A percentile compares a stretch with the other conserved stretches of the same genome.
Conservation (phyloP, 2,888 invertebrate species). For the Chloroclysta siterata region DNA sequence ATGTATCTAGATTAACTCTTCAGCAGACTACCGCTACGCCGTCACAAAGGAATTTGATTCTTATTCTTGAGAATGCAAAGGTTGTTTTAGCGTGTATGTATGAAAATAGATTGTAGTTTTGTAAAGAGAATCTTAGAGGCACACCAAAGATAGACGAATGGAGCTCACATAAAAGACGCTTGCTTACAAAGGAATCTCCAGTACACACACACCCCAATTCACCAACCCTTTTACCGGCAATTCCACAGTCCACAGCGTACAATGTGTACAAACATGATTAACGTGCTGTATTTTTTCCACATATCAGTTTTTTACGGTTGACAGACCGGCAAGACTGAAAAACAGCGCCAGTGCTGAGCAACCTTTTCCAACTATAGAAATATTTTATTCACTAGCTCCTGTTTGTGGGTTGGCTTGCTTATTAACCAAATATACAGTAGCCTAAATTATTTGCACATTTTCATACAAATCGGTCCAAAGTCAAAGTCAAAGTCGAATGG, state of each 20-base stretch:
- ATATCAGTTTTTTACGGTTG: not conserved
- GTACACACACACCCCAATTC: not conserved
- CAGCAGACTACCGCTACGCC: not conserved
- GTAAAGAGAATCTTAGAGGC: not conserved
- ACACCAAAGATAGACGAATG: conserved; percentile 6
- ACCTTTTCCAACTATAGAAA: too few relatives aligned
- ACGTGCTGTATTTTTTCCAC: not conserved
- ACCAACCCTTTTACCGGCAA: not conserved
- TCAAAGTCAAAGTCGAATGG: too few relatives aligned
- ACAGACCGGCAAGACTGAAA: not conserved
- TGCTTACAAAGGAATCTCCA: not conserved
- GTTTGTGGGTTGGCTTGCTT: too few relatives aligned
- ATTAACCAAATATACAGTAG: too few relatives aligned
- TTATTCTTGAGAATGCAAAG: not conserved
- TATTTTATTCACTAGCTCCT: too few relatives aligned
- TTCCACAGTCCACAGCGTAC: not conserved
- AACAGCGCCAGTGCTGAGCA: too few relatives aligned
- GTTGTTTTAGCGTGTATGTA: not conserved
- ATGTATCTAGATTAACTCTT: conserved; percentile 32
- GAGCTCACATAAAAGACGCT: conserved; percentile 6
- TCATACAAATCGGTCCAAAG: too few relatives aligned
- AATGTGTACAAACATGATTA: not conserved
- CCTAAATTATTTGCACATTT: too few relatives aligned
- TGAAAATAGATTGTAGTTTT: not conserved
- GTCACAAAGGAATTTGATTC: not conserved